Base-by-base conservation (phyloP, 2,888 invertebrate species). In the Eupithecia centaureata region DNA sequence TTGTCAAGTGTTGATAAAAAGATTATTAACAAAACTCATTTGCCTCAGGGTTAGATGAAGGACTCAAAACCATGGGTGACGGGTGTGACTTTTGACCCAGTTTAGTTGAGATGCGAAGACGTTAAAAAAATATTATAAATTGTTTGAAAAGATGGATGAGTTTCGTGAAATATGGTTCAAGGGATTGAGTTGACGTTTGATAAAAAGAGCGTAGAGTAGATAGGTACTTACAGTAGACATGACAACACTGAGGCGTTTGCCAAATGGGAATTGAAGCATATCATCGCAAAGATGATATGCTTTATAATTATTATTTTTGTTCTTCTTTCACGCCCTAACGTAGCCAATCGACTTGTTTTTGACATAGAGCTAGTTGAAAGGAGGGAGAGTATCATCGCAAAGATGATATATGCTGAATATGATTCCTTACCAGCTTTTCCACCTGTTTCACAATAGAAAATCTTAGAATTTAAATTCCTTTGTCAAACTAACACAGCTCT, bases 1-100 rank as follows among this genome's bases (percentile, higher is more conserved):
- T 67, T 71, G 69, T 65, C 69, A 65, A 69, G 65, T 62, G 61
- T 63, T 65, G 58, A 67, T 67, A 69, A 65, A 65, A 69, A 74
- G 68, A 70, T 72, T 71, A 65, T 63, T 57, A 56, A 71, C 66
- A 47, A 67, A 71, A 67, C 63, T 65, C 61, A 63, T 61, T 68
- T 61, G 56, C 64, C 28, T 73, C 62, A 22, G 59, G 52, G 56
- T 65, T 63, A 67, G 71, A 68, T 61, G 47, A 32, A 64, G 22
- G 35, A 67, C 63, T 68, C 27, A 27, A 27, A 10, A 52, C 25
- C 52, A 52, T 1, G 27, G 52, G 27, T 52, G 52, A 52, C 15
- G 52, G 52, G 25, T 27, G 52, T 22, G 32, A 57, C 32, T 57
- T 30, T 18, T 57, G 57, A 57, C 57, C 57, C 13, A 57, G 57